These are phyloP conservation scores for Diphyllodes magnificus DNA, from an alignment of 2,113 vertebrate species.

Conservation along the genomic window DNA sequence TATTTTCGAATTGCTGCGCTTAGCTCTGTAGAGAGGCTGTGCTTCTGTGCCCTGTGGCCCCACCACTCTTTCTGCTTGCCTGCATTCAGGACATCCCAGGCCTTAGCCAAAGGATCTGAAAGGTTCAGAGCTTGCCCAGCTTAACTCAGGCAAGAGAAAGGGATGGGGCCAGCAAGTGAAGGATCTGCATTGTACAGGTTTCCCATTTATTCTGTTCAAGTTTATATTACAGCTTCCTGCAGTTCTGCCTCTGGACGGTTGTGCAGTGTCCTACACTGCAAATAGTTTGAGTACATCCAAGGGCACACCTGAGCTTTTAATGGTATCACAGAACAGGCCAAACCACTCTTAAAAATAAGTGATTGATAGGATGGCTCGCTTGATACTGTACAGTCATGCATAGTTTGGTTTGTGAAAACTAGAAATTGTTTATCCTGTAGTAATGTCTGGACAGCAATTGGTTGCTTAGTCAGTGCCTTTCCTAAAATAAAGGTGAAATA, in stretches of 20 bases:
- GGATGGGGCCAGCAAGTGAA: neutral
- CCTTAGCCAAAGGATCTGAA: neutral
- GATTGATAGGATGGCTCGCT: neutral
- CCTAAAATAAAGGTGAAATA: constrained; percentile 40
- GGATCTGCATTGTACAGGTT: neutral
- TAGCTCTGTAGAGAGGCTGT: neutral
- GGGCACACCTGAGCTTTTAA: neutral
- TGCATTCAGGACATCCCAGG: neutral
- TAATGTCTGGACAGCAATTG: neutral
- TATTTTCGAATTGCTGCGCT: neutral
- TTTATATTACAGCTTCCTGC: neutral
- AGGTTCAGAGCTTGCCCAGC: neutral
- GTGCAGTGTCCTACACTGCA: neutral
- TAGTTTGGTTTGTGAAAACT: neutral
- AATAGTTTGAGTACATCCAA: neutral
- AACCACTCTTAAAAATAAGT: neutral
- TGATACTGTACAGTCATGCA: neutral
- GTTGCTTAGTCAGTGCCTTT: constrained; percentile 19
- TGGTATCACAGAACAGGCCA: neutral
- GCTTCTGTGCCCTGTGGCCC: neutral
- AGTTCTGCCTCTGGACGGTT: neutral
- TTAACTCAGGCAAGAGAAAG: neutral
- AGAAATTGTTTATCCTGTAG: neutral
- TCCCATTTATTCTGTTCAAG: neutral
- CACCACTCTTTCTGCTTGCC: neutral